phyloP scores from a whole-genome alignment of 1,140 invertebrate species.

The Achroia grisella region DNA sequence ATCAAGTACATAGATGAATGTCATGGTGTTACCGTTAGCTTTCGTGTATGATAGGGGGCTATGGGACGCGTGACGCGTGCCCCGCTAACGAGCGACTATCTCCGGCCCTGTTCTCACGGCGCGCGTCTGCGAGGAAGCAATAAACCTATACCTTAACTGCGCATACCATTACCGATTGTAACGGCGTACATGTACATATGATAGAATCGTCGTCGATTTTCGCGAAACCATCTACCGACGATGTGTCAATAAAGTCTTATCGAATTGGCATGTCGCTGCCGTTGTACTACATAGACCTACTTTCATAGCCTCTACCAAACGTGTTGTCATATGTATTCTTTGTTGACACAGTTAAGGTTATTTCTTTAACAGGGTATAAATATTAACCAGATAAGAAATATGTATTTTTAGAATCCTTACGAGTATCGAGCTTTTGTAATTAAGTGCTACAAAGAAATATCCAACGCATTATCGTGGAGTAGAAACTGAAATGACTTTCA shows the following conservation, averaged over 20 bases:
- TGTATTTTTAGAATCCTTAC: too few species aligned
- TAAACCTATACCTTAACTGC: slow-evolving; percentile 69
- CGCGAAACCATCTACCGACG: slow-evolving; percentile 27
- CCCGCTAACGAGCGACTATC: slow-evolving; percentile 56
- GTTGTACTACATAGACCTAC: slow-evolving; percentile 6
- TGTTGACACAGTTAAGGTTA: too few species aligned
- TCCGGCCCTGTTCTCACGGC: slow-evolving; percentile 58
- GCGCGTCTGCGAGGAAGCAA: slow-evolving; percentile 58
- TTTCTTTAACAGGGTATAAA: too few species aligned
- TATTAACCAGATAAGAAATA: too few species aligned
- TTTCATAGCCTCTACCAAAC: slow-evolving; percentile 11
- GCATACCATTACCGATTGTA: slow-evolving; percentile 65
- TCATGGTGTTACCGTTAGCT: slow-evolving; percentile 33
- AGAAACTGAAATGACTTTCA: too few species aligned
- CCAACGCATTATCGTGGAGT: too few species aligned
- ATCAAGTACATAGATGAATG: too few species aligned
- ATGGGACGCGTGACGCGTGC: slow-evolving; percentile 25
- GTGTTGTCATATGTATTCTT: neutral
- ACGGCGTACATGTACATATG: slow-evolving; percentile 46
- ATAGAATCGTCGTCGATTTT: slow-evolving; percentile 49
- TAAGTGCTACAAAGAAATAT: too few species aligned
- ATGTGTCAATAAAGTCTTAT: slow-evolving; percentile 54
- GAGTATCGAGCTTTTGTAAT: too few species aligned
- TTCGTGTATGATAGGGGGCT: slow-evolving; percentile 12
- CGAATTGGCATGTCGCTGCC: slow-evolving; percentile 30